These are phyloP conservation scores for Fulmarus glacialis DNA, from an alignment of 2,113 vertebrate genomes.

Conservation along the genomic window DNA sequence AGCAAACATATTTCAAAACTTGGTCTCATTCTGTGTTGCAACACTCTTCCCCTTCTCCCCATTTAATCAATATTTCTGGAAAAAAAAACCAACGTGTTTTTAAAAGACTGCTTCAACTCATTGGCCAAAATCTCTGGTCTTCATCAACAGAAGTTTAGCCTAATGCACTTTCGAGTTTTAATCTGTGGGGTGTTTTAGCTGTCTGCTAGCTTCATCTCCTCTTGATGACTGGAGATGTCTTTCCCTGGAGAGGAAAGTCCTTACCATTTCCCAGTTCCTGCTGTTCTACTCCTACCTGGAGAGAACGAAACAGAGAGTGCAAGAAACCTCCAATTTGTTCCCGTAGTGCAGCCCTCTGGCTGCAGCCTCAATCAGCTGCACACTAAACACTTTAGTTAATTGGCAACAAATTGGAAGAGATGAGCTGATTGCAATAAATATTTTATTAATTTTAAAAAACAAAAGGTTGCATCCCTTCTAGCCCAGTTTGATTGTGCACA, in stretches of 20 bases:
- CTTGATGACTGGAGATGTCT: background rate
- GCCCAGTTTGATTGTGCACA: slow-evolving; percentile 42
- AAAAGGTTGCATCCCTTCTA: slow-evolving; percentile 45
- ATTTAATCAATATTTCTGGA: background rate
- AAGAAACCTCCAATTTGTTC: background rate
- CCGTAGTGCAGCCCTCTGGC: background rate
- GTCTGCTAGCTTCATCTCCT: background rate
- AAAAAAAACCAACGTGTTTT: background rate
- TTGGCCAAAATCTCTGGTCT: background rate
- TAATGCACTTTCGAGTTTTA: background rate
- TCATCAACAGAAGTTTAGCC: background rate
- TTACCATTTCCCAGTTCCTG: background rate
- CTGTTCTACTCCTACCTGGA: background rate
- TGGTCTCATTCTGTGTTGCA: background rate
- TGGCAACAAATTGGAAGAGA: slow-evolving; percentile 51
- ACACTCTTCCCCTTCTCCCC: background rate
- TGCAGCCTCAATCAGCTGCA: slow-evolving; percentile 32
- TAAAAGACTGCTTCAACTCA: background rate
- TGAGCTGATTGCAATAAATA: slow-evolving; percentile 62
- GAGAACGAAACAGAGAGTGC: background rate
- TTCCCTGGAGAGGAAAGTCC: background rate
- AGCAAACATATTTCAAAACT: background rate
- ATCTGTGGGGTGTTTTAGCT: background rate
- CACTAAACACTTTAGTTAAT: slow-evolving; percentile 54
- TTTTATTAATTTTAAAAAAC: slow-evolving; percentile 53